Conservation (phyloP, 2,113 vertebrate genomes). For the Ictalurus punctatus region DNA sequence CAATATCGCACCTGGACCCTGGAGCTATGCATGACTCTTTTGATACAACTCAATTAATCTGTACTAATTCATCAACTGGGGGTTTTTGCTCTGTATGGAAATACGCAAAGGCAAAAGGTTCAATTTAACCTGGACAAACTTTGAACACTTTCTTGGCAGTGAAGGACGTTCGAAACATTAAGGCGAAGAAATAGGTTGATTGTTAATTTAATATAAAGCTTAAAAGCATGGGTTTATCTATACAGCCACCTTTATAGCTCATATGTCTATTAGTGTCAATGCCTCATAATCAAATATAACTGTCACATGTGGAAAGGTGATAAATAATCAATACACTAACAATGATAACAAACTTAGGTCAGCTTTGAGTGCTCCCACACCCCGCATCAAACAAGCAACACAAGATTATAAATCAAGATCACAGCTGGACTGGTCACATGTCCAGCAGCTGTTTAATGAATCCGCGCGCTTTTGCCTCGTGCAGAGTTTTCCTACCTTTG, state of each 20-base stretch:
- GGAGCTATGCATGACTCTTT: background rate
- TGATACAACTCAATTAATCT: background rate
- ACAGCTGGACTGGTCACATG: slow-evolving; percentile 44
- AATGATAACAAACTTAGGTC: background rate
- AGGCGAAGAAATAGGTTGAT: background rate
- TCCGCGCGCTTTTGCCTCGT: slow-evolving; percentile 51
- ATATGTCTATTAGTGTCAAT: background rate
- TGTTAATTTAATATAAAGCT: background rate
- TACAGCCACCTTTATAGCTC: background rate
- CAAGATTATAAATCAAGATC: background rate
- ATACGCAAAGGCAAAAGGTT: background rate
- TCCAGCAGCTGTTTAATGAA: slow-evolving; percentile 45
- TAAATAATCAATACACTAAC: background rate
- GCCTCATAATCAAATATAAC: background rate
- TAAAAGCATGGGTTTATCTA: background rate
- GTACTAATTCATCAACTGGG: background rate
- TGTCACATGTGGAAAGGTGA: background rate
- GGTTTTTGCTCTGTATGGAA: background rate
- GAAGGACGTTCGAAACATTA: background rate
- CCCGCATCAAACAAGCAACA: background rate
- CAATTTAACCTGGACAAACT: background rate
- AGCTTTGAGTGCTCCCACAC: background rate
- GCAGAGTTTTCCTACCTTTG: slow-evolving; percentile 27
- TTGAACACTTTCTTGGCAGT: background rate
- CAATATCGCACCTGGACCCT: background rate